Evolutionary conservation across 2,888 invertebrate species (phyloP), one percentile per base, ranked within the genome.

Genomic region (Trissolcus japonicus): DNA sequence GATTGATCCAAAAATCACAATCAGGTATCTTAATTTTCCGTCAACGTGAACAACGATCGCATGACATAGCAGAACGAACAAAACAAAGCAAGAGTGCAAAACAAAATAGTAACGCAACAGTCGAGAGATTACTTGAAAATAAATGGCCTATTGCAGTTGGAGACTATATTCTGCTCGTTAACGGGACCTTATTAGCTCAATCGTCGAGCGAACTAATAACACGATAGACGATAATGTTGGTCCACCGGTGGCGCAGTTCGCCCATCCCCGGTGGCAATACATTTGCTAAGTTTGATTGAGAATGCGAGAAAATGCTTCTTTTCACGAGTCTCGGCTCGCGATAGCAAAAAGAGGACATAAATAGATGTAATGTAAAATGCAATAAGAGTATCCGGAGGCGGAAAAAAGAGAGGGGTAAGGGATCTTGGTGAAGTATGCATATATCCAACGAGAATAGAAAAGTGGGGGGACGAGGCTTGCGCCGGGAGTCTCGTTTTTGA

Each of bases 281-380:
- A 72, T 75, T 75, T 56, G 71, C 71, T 65, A 72, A 74, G 77
- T 79, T 77, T 79, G 80, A 80, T 80, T 75, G 75, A 76, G 71
- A 79, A 76, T 73, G 71, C 73, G 74, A 78, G 73, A 80, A 78
- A 76, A 72, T 65, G 79, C 77, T 79, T 79, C 69, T 75, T 78
- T 68, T 56, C 73, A 72, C 78, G 79, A 76, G 75, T 75, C 66
- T 63, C 14, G 56, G 53, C 43, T 63, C 56, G 65, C 57, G 55
- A 66, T 75, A 75, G 74, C 63, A 68, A 67, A 51, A 76, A 80
- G 78, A 76, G 81, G 80, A 81, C 82, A 82, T 77, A 81, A 80
- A 80, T 80, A 83, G 80, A 82, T 81, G 82, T 83, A 83, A 85
- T 85, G 84, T 84, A 86, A 88, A 87, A 86, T 86, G 88, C 85